A percentile compares a stretch with the other conserved stretches of the same genome.
phyloP scores from a whole-genome alignment of 2,888 invertebrate genomes.

The Scaptomyza reducta region DNA sequence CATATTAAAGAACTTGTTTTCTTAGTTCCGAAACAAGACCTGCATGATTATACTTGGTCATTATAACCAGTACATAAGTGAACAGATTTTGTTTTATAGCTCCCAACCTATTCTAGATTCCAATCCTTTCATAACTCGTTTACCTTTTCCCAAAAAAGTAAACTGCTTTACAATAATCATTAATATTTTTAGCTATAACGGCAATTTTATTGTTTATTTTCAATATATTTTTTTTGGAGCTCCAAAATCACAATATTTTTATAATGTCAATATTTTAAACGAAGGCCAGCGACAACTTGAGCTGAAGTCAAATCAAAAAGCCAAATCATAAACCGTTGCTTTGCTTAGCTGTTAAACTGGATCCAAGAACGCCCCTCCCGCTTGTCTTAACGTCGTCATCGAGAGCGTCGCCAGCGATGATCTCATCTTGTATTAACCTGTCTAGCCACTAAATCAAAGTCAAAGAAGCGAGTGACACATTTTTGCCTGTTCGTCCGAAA shows the following conservation, averaged over 20 bases:
- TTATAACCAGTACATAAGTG: neutral
- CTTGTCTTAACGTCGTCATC: conserved; percentile 18
- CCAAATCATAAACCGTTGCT: conserved; percentile 30
- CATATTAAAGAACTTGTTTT: conserved; percentile 6
- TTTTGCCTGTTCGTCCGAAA: conserved; percentile 54
- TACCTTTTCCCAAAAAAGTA: neutral
- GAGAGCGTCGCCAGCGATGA: conserved; percentile 56
- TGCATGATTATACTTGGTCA: neutral
- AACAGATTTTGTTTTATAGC: neutral
- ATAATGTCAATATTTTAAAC: conserved; percentile 54
- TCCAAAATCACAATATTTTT: conserved; percentile 59
- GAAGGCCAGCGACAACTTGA: conserved; percentile 52
- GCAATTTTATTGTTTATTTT: conserved; percentile 26
- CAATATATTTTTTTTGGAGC: conserved; percentile 4
- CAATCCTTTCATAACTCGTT: conserved; percentile 2
- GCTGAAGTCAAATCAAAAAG: conserved; percentile 23
- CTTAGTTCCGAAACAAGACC: neutral
- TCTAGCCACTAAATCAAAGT: conserved; percentile 79
- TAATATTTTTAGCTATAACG: conserved; percentile 25
- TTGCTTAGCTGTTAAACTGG: conserved; percentile 16
- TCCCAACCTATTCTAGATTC: neutral
- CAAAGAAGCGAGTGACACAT: conserved; percentile 76
- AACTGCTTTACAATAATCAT: conserved; percentile 6
- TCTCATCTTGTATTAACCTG: conserved; percentile 76
- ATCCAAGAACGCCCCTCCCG: conserved; percentile 5